A percentile compares a stretch with the other conserved stretches of the same genome.
Evolutionary conservation across 2,113 vertebrate genomes (phyloP).

Genomic region (Setophaga petechia): DNA sequence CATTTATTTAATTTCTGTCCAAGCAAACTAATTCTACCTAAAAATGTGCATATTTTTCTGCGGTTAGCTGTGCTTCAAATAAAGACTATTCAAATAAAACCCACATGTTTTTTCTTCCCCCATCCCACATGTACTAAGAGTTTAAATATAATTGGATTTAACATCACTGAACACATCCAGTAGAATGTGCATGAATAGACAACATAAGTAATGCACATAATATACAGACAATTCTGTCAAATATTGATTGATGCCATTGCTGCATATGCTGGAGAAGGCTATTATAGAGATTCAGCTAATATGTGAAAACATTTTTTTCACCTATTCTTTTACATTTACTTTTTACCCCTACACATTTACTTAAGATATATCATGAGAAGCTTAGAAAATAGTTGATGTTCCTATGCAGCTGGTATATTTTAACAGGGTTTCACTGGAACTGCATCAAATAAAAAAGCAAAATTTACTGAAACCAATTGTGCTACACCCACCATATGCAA

Average conservation of each 20-base stretch:
- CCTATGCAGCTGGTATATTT: neutral
- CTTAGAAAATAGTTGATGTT: neutral
- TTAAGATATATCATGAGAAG: neutral
- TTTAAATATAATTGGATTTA: neutral
- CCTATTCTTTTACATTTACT: neutral
- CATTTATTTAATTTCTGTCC: neutral
- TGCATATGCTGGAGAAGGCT: neutral
- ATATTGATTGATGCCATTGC: neutral
- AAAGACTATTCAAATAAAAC: neutral
- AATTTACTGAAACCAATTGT: neutral
- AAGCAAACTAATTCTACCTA: neutral
- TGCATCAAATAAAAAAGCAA: neutral
- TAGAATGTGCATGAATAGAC: accelerated
- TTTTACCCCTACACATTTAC: neutral
- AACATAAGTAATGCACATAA: neutral
- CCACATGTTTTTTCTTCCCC: neutral
- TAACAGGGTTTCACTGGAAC: neutral
- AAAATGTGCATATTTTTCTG: neutral
- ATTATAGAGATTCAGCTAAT: neutral
- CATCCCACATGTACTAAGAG: neutral
- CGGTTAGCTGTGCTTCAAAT: neutral
- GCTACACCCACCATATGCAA: neutral
- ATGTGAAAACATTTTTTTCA: neutral
- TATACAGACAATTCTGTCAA: neutral
- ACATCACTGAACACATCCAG: neutral